These are phyloP conservation scores for Rhinichthys klamathensis DNA, from an alignment of 2,113 vertebrate genomes.

Conservation along the genomic window DNA sequence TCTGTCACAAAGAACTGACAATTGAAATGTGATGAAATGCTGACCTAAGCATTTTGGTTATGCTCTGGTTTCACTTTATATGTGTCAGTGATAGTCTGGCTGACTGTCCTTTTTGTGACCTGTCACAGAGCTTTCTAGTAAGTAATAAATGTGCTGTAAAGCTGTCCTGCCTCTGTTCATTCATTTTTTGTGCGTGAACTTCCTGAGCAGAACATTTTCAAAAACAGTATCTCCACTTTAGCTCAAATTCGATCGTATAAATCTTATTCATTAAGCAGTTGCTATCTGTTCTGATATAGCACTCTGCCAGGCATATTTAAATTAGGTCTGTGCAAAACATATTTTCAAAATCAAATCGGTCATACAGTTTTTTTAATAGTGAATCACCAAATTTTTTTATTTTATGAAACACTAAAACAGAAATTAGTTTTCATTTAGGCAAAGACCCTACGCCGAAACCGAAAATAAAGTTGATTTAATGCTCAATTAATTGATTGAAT, in stretches of 20 bases:
- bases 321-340: too few species aligned
- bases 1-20: not conserved
- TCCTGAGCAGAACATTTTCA: not conserved
- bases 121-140: not conserved
- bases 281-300: too few species aligned
- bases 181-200: not conserved
- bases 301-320: too few species aligned
- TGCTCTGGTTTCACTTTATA: not conserved
- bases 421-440: not conserved
- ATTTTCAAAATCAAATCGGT: not conserved
- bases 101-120: constrained; percentile 4
- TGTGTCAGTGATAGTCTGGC: constrained; percentile 3
- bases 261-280: not conserved
- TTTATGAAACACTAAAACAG: too few species aligned
- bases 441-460: too few species aligned
- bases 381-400: too few species aligned
- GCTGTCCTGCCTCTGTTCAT: not conserved
- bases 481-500: not conserved
- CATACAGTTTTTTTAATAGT: too few species aligned
- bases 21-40: not conserved
- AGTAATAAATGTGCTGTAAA: not conserved
- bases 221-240: not conserved
- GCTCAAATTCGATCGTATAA: not conserved
- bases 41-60: not conserved
- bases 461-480: not conserved